A percentile compares a stretch with the other conserved stretches of the same genome.
Conservation (phyloP, 2,113 vertebrate species). For the Vimba vimba region DNA sequence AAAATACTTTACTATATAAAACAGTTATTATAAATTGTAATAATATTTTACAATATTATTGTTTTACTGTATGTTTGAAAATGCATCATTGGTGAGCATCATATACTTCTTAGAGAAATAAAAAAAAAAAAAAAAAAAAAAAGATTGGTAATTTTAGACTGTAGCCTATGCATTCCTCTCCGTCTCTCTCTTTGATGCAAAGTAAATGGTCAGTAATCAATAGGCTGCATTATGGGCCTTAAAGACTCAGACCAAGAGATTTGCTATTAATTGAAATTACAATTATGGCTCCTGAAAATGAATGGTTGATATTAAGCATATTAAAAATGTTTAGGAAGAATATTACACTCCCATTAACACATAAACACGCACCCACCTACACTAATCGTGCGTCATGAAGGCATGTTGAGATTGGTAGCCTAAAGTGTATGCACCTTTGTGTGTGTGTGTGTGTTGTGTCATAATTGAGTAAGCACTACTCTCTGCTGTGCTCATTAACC, state of each 20-base stretch:
- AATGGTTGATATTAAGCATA: slow-evolving; percentile 21
- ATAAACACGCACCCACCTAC: neutral
- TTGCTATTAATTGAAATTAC: slow-evolving; percentile 53
- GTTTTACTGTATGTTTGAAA: neutral
- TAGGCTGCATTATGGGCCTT: slow-evolving; percentile 63
- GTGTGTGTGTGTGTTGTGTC: slow-evolving; percentile 11
- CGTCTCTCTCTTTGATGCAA: slow-evolving; percentile 53
- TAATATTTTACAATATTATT: neutral
- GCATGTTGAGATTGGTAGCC: neutral
- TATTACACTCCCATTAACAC: neutral
- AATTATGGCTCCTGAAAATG: slow-evolving; percentile 5
- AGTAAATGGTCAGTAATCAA: slow-evolving; percentile 70
- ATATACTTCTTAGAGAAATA: neutral
- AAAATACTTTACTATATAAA: neutral
- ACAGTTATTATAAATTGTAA: neutral
- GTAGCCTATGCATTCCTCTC: slow-evolving; percentile 19
- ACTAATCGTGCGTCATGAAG: neutral
- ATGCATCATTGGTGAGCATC: neutral
- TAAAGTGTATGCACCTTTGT: slow-evolving; percentile 15
- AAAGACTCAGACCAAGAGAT: slow-evolving; percentile 46
- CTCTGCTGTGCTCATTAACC: slow-evolving; percentile 38
- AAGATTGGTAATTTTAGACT: neutral
- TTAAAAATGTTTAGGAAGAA: neutral
- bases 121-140: neutral
- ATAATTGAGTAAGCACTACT: slow-evolving; percentile 31